phyloP scores from a whole-genome alignment of 2,113 vertebrate species.

The Toxotes jaculatrix region DNA sequence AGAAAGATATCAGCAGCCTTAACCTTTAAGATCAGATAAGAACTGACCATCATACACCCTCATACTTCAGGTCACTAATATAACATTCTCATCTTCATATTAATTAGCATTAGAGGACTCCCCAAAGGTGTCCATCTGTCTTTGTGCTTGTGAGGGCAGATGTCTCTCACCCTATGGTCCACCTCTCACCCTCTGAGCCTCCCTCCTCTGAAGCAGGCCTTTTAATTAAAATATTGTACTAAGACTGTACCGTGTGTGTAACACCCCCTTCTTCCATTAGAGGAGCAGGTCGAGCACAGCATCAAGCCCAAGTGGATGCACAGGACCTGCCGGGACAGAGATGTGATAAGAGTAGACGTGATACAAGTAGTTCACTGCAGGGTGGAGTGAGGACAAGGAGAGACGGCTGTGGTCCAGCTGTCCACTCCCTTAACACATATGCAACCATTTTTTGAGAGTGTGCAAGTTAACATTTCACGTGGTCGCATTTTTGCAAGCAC shows the following conservation, averaged over 20 bases:
- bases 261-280: conserved; percentile 17
- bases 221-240: conserved; percentile 81
- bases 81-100: conserved; percentile 57
- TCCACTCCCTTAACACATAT: conserved; percentile 23
- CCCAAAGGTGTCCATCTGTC: conserved; percentile 81
- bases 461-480: no score
- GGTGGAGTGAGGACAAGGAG: conserved; percentile 62
- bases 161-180: conserved; percentile 77
- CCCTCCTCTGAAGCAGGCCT: conserved; percentile 63
- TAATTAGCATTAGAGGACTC: conserved; percentile 68
- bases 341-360: conserved; percentile 75
- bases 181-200: conserved; percentile 70
- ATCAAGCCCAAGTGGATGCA: conserved; percentile 37
- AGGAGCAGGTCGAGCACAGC: conserved; percentile 43
- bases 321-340: conserved; percentile 61
- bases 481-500: no score
- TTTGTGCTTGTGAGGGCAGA: conserved; percentile 78
- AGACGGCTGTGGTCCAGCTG: conserved; percentile 56
- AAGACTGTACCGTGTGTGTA: conserved; percentile 41
- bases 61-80: conserved; percentile 20
- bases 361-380: conserved; percentile 70
- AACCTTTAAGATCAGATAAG: not conserved
- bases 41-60: conserved; percentile 16
- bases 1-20: not conserved
- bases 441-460: no score